Evolutionary conservation across 2,888 invertebrate species (phyloP).

Genomic region (Nesidiocoris tenuis): DNA sequence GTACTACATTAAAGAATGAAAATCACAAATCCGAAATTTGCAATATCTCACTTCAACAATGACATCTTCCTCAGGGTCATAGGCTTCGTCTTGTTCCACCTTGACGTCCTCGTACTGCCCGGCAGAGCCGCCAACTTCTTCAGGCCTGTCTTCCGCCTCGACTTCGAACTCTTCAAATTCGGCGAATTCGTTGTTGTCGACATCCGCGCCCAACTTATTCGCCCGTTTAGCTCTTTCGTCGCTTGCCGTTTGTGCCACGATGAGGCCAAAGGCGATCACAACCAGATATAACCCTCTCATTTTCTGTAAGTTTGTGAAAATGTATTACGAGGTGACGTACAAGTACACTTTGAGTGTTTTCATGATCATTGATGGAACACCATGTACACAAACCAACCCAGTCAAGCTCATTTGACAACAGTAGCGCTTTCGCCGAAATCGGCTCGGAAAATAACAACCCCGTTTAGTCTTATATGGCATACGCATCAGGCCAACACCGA

Average conservation of each 20-base stretch:
- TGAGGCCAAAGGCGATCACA: not conserved
- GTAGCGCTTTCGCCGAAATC: no score
- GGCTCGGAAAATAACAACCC: no score
- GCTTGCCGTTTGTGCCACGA: not conserved
- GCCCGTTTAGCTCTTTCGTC: conserved; percentile 9
- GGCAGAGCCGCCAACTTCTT: conserved; percentile 62
- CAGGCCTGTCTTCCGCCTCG: conserved; percentile 54
- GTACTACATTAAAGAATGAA: no score
- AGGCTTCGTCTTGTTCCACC: conserved; percentile 22
- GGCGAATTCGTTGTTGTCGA: conserved; percentile 82
- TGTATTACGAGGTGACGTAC: no score
- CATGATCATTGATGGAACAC: no score
- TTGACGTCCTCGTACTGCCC: conserved; percentile 39
- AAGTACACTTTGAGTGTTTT: no score
- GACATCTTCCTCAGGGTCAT: conserved; percentile 44
- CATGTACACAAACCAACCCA: no score
- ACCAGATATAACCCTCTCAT: not conserved
- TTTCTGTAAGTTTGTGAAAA: no score
- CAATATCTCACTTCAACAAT: conserved; percentile 44
- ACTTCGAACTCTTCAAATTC: conserved; percentile 88
- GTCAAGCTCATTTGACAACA: no score
- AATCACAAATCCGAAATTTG: no score
- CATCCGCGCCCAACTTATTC: not conserved
- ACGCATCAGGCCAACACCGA: no score
- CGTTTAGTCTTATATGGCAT: no score